A percentile compares a stretch with the other conserved stretches of the same genome.
phyloP scores from a whole-genome alignment of 2,113 vertebrate genomes.

The Bettongia penicillata region DNA sequence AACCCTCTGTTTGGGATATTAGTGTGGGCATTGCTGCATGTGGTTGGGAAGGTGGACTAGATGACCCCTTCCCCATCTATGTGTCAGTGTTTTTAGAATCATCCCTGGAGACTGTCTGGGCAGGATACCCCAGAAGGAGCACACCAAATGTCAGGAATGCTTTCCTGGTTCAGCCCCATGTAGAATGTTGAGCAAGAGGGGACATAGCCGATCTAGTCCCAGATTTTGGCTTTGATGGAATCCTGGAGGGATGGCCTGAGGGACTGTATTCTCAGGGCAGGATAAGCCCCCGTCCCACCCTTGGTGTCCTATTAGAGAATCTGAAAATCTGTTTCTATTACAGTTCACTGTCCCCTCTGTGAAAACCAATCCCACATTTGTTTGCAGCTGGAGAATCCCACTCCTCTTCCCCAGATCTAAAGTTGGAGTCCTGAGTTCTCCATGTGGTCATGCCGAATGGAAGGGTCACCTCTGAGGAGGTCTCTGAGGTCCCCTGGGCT shows the following conservation, averaged over 20 bases:
- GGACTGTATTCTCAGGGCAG: not conserved
- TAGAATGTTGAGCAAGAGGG: not conserved
- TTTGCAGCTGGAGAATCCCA: not conserved
- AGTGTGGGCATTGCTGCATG: not conserved
- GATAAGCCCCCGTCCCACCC: not conserved
- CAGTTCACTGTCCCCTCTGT: not conserved
- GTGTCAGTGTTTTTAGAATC: not conserved
- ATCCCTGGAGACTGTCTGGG: not conserved
- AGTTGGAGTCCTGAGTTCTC: not conserved
- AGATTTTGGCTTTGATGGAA: too few relatives aligned
- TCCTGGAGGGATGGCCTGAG: not conserved
- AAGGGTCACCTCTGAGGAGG: not conserved
- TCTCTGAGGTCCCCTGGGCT: not conserved
- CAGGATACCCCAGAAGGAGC: not conserved
- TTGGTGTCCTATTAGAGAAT: not conserved
- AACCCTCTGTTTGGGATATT: not conserved
- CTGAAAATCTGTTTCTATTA: not conserved
- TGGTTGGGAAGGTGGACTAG: not conserved
- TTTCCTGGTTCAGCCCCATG: not conserved
- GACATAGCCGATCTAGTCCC: not conserved
- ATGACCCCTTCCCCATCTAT: not conserved
- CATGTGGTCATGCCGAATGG: not conserved
- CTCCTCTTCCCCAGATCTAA: not conserved
- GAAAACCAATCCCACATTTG: not conserved
- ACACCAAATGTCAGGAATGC: not conserved